A percentile compares a stretch with the other conserved stretches of the same genome.
Evolutionary conservation across 2,113 vertebrate genomes (phyloP).

Genomic region (Psettodes erumei): DNA sequence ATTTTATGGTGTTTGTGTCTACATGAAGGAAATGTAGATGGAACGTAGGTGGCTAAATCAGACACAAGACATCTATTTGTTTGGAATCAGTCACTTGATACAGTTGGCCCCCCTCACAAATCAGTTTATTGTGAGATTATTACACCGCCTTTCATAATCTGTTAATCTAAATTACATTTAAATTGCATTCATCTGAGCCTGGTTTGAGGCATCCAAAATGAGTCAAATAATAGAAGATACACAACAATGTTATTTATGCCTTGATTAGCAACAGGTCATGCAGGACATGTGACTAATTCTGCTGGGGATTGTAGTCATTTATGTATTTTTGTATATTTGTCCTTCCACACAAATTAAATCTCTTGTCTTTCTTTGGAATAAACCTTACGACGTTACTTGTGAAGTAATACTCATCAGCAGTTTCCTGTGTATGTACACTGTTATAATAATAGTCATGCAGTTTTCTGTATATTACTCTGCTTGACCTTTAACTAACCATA

Average conservation of each 20-base stretch:
- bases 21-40: background rate
- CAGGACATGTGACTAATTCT: background rate
- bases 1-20: background rate
- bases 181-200: background rate
- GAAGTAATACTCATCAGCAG: background rate
- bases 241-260: background rate
- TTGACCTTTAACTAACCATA: conserved; percentile 61
- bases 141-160: background rate
- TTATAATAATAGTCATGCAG: background rate
- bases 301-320: background rate
- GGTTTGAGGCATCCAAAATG: background rate
- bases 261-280: background rate
- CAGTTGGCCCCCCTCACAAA: background rate
- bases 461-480: conserved; percentile 24
- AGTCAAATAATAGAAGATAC: background rate
- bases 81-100: background rate
- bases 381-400: background rate
- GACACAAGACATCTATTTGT: background rate
- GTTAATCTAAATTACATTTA: background rate
- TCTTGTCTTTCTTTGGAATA: background rate
- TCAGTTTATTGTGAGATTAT: background rate
- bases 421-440: background rate
- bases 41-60: background rate
- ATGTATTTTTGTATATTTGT: background rate
- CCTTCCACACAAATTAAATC: background rate